Base-by-base conservation (phyloP, 2,888 invertebrate genomes). In the Heliconius charithonia region DNA sequence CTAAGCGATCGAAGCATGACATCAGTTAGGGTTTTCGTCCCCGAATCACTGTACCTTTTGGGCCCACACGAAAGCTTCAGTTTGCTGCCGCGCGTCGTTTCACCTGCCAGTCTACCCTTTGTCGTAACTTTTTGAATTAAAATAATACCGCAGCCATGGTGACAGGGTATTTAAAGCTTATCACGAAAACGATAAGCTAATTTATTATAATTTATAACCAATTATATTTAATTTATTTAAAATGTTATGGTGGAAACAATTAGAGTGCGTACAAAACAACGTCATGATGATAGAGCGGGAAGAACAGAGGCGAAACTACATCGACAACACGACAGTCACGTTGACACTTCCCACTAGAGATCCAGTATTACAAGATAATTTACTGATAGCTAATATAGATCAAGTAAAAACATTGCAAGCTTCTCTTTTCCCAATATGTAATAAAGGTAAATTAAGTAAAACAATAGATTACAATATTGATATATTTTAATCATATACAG, bases 351-450 rank as follows among this genome's bases (percentile, higher is more conserved):
- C 93, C 25, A 87, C 88, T 32, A 91, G 91, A 84, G 90, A 92
- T 83, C 92, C 92, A 71, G 88, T 92, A 80, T 85, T 93, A 80
- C 90, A 92, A 85, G 92, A 94, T 82, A 91, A 92, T 87, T 86
- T 93, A 76, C 88, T 94, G 81, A 88, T 93, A 85, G 89, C 93
- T 59, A 93, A 92, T 86, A 83, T 94, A 87, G 93, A 95, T 83
- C 95, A 94, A 89, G 97, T 97, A 63, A 96, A 95, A 89, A 95
- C 96, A 79, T 93, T 97, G 80, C 97, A 97, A 89, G 96, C 96
- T 72, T 94, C 96, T 75, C 91, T 97, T 79, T 97, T 97, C 89
- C 97, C 97, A 72, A 94, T 95, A 85, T 95, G 92, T 85, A 92
- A 90, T 83, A 95, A 92, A 95, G 95, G 95, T 95, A 93, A 71